Evolutionary conservation across 2,888 invertebrate species (phyloP), one percentile per base, ranked within the genome.

Genomic region (Plagodis pulveraria): DNA sequence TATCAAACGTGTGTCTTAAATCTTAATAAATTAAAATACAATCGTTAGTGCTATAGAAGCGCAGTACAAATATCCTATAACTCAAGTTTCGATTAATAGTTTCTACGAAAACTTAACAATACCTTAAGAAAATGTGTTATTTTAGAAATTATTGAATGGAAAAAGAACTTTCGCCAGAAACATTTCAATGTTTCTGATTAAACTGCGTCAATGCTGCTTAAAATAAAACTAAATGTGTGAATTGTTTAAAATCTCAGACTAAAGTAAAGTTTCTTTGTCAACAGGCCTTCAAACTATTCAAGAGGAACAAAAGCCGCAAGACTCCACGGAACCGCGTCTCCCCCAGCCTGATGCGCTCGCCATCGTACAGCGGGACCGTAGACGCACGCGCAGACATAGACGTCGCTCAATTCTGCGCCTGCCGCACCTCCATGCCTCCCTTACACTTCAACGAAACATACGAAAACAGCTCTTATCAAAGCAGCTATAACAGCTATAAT

Each of bases 201-300:
- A n/a, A n/a, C n/a, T 22, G 22, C 22, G 22, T 22, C 22, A 22
- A 22, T 4, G 22, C 1, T 22, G 22, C 22, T 22, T 22, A 1
- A 22, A 22, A 22, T 22, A 22, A 22, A 2, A 22, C 22, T 22
- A 22, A 22, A n/a, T n/a, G n/a, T n/a, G n/a, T n/a, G n/a, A n/a
- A 22, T 22, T 22, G 22, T 22, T 22, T 22, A 22, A 22, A 22
- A 22, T 22, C 22, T 22, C 22, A 22, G 22, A 22, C 22, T 49
- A 38, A 49, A 36, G 22, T 12, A 5, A 6, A 6, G 10, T 71
- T 57, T 67, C 61, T 33, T 75, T 78, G 73, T 80, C 75, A 47
- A 7, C 87, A 92, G 91, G 91, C 91, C 72, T 91, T 92, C 84
- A 92, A 91, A 69, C 70, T 92, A 40, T 92, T 92, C 82, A 91